These are phyloP conservation scores for Eugnorisma glareosa DNA, from an alignment of 2,888 invertebrate species.

Conservation along the genomic window DNA sequence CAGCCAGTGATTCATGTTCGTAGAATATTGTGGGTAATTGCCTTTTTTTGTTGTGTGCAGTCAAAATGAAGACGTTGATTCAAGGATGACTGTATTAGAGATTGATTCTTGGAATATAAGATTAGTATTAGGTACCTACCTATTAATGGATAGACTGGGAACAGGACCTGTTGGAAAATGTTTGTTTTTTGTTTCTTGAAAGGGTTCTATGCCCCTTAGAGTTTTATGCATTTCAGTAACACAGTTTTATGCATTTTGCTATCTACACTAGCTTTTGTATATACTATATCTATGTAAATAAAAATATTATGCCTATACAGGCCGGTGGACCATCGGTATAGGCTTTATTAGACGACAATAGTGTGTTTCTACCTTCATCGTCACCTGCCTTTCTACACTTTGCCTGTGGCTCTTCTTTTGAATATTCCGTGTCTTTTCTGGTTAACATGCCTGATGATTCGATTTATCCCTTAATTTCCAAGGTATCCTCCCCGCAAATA, in stretches of 20 bases:
- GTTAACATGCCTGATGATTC: background rate
- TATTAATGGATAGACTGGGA: background rate
- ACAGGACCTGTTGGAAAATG: background rate
- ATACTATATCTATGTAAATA: background rate
- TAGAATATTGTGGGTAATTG: constrained; percentile 7
- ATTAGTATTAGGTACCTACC: background rate
- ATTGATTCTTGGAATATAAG: constrained; percentile 24
- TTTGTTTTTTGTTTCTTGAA: background rate
- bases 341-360: background rate
- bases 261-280: background rate
- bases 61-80: constrained; percentile 10
- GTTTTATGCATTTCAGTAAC: background rate
- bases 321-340: background rate
- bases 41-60: constrained; percentile 12
- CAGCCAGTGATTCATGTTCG: constrained; percentile 25
- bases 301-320: background rate
- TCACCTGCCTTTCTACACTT: background rate
- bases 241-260: background rate
- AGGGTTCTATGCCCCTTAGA: background rate
- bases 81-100: background rate
- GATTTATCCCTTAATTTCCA: background rate
- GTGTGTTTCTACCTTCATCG: background rate
- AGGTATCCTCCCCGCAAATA: background rate
- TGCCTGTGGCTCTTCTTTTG: background rate
- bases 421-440: background rate